Conservation (phyloP, 2,888 invertebrate genomes). For the Pachydiplax longipennis region DNA sequence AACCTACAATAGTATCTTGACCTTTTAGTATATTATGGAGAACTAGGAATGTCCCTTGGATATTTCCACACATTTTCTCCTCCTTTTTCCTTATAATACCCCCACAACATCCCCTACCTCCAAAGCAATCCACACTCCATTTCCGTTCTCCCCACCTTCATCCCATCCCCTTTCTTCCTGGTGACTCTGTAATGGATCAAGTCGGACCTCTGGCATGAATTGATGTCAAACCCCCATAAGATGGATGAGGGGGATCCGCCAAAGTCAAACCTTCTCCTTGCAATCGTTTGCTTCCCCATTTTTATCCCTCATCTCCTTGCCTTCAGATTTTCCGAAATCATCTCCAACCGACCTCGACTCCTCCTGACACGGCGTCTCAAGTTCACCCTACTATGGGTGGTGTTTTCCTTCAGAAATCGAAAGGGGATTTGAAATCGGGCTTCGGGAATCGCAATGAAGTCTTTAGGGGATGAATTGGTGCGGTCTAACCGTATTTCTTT, state of each 20-base stretch:
- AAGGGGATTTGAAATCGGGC: not conserved
- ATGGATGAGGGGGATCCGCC: not conserved
- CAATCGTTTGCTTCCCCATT: not conserved
- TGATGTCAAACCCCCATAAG: conserved; percentile 31
- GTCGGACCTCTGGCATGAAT: conserved; percentile 29
- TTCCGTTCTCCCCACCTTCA: not conserved
- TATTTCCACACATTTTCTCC: not conserved
- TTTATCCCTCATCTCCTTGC: not conserved
- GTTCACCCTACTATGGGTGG: not conserved
- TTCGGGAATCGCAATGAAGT: not conserved
- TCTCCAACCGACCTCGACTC: not conserved
- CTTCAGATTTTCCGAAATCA: not conserved
- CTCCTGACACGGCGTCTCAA: not conserved
- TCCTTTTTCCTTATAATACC: not conserved
- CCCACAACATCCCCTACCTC: not conserved
- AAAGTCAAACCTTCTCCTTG: not conserved
- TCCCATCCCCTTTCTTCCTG: not conserved
- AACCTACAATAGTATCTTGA: no score
- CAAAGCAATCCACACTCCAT: not conserved
- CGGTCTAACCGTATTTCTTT: no score
- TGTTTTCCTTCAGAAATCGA: not conserved
- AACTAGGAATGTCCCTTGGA: no score
- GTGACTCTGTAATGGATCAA: conserved; percentile 12
- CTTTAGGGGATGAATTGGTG: not conserved
- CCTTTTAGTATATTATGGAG: no score